These are phyloP conservation scores for Drosophila paulistorum DNA, from an alignment of 1,140 invertebrate species.

Conservation along the genomic window DNA sequence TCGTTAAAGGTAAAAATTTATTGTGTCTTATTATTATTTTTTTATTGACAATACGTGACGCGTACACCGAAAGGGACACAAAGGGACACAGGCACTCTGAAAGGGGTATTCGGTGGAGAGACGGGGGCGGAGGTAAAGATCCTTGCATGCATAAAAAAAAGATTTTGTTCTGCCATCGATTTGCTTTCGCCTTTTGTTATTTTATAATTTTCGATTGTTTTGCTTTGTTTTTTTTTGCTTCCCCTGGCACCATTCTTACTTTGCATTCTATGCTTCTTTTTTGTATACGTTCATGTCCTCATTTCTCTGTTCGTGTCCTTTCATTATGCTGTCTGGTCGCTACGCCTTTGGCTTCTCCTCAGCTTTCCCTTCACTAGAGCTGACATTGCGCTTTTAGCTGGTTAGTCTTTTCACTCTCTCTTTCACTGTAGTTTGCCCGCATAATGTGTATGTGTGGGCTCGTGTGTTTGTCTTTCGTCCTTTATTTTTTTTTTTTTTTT, in stretches of 20 bases:
- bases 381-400: conserved; percentile 68
- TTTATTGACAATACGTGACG: conserved; percentile 83
- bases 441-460: conserved; percentile 17
- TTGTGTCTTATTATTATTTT: conserved; percentile 82
- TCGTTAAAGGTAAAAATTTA: conserved; percentile 82
- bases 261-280: conserved; percentile 8
- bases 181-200: conserved; percentile 65
- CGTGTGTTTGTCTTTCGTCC: conserved; percentile 35
- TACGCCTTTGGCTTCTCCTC: not conserved
- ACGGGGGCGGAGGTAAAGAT: conserved; percentile 23
- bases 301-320: conserved; percentile 31
- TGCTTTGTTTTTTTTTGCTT: conserved; percentile 52
- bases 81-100: not conserved
- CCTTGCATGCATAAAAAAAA: conserved; percentile 67
- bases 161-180: conserved; percentile 69
- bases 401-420: conserved; percentile 5
- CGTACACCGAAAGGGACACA: conserved; percentile 71
- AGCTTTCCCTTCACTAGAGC: conserved; percentile 25
- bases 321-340: conserved; percentile 25
- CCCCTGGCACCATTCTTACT: not conserved
- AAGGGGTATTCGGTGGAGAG: not conserved
- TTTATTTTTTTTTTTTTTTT: conserved; percentile 38
- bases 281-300: conserved; percentile 14
- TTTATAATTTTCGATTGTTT: conserved; percentile 82
- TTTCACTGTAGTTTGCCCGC: conserved; percentile 21